Evolutionary conservation across 1,140 invertebrate species (phyloP), one percentile per base, ranked within the genome.

Genomic region (Batillaria attramentaria): DNA sequence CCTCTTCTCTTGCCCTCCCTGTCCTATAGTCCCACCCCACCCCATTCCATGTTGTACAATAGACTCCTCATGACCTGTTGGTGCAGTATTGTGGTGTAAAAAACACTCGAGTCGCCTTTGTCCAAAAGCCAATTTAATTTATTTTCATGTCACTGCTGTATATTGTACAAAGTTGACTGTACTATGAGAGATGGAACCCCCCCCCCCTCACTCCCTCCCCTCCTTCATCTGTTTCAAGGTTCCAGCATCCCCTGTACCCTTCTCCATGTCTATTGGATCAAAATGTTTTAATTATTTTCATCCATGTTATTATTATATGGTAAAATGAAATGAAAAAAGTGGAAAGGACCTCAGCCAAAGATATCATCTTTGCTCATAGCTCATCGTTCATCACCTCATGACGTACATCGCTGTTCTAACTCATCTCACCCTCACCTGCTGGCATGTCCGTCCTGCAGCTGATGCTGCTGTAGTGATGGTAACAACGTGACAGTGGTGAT

Each of bases 1-100:
- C 24, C n/a, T n/a, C n/a, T n/a, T 35, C 8, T 35, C 43, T 4
- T 46, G 4, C 20, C 42, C n/a, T 39, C 68, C n/a, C 20, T 37
- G 60, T 33, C 54, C n/a, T 37, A 20, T 33, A n/a, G 24, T n/a
- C 54, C 73, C 70, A 18, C 43, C 69, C 50, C n/a, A 46, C 70
- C 43, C 43, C 3, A 46, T 50, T 33, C 10, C 10, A 33, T 13
- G 37, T 65, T 8, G 37, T 20, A 13, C 41, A 46, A 43, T 43
- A 72, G 42, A 41, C 33, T 31, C 28, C 37, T 41, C 16, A 41
- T 31, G 18, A n/a, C 54, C n/a, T 39, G 54, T 75, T 50, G 60
- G 60, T 50, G 62, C 73, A 75, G 73, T 75, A 75, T 75, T 75
- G 50, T 75, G 24, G 16, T 75, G 57, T 57, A 73, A 73, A 37